These are phyloP conservation scores for Isurus oxyrinchus DNA, from an alignment of 2,113 vertebrate species.

Conservation along the genomic window DNA sequence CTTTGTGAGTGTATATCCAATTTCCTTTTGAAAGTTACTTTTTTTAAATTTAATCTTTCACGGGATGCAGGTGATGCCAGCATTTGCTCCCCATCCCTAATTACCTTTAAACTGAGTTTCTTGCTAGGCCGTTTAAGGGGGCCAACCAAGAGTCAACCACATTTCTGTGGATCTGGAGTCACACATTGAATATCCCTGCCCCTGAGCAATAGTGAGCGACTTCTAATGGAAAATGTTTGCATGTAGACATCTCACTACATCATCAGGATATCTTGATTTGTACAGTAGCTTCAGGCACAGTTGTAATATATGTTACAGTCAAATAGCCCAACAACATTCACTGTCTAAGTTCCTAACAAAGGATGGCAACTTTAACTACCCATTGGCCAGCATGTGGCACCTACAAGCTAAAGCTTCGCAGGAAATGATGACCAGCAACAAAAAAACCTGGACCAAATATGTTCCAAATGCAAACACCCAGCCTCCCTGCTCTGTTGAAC, in stretches of 20 bases:
- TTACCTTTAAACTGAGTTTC: background rate
- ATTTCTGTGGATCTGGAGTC: background rate
- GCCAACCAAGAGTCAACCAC: too few species aligned
- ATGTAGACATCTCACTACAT: background rate
- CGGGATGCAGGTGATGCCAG: too few species aligned
- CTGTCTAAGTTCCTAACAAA: background rate
- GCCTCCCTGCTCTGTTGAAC: background rate
- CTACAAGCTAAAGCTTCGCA: background rate
- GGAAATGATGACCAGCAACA: background rate
- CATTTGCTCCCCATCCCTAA: too few species aligned
- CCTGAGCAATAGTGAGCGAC: background rate
- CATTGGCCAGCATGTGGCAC: background rate
- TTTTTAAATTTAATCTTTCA: too few species aligned
- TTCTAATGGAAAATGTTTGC: background rate
- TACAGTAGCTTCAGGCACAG: background rate
- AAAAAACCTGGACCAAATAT: background rate
- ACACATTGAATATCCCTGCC: background rate
- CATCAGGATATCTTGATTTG: too few species aligned
- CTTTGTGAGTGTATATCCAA: background rate
- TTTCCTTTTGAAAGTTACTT: background rate
- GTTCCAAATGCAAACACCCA: background rate
- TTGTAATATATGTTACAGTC: background rate
- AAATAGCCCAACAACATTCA: background rate
- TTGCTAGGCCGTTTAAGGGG: too few species aligned
- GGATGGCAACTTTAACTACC: background rate